Percentiles rank a stretch among this genome's conserved stretches.
phyloP scores from a whole-genome alignment of 2,113 vertebrate genomes.

The Campylomormyrus numenius region DNA sequence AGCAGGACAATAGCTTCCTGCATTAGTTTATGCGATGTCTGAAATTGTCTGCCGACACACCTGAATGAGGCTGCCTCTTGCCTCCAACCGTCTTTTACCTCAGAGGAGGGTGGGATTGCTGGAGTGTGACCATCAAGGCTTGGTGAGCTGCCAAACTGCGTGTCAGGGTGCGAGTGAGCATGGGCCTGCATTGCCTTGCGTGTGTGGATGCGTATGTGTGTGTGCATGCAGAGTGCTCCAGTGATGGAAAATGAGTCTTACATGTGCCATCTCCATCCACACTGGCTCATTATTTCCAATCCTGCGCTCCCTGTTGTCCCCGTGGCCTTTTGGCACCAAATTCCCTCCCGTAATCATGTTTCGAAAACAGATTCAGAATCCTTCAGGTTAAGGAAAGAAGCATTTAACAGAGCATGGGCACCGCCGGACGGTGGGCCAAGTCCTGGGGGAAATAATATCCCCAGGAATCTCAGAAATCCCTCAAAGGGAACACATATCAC shows the following conservation, averaged over 20 bases:
- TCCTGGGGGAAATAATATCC: neutral
- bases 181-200: neutral
- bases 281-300: neutral
- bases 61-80: neutral
- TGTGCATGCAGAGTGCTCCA: neutral
- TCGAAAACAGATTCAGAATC: neutral
- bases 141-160: neutral
- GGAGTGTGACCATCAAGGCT: neutral
- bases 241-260: neutral
- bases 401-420: neutral
- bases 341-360: neutral
- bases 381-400: neutral
- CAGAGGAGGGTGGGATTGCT: neutral
- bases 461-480: neutral
- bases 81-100: neutral
- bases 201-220: neutral
- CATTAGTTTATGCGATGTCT: neutral
- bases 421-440: neutral
- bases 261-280: neutral
- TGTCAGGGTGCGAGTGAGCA: neutral
- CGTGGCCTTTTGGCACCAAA: neutral
- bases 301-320: neutral
- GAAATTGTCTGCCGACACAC: neutral
- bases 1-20: conserved; percentile 2
- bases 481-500: neutral